These are phyloP conservation scores for Andrena minutula DNA, from an alignment of 2,888 invertebrate genomes.

Conservation along the genomic window DNA sequence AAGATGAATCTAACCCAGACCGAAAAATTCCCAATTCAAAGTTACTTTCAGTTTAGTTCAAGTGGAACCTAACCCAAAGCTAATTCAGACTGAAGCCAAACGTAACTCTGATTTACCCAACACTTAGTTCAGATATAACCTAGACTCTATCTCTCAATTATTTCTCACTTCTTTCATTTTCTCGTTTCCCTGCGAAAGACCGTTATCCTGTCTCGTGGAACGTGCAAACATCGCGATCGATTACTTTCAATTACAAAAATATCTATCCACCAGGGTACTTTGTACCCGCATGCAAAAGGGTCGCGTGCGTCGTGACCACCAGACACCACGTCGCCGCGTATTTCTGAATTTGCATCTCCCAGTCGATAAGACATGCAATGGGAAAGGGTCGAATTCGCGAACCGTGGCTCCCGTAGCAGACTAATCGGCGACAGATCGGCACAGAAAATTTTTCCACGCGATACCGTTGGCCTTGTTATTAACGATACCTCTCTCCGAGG, in stretches of 20 bases:
- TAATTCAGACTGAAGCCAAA: too few species aligned
- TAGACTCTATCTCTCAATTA: neutral
- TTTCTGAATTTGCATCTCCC: constrained; percentile 71
- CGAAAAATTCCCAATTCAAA: too few species aligned
- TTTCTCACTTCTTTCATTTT: neutral
- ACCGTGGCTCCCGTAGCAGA: constrained; percentile 33
- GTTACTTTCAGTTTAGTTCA: too few species aligned
- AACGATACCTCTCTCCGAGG: constrained; percentile 9
- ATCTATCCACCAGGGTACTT: constrained; percentile 46
- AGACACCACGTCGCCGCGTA: constrained; percentile 71
- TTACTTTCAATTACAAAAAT: constrained; percentile 71
- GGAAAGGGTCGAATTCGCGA: constrained; percentile 45
- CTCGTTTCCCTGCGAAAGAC: neutral
- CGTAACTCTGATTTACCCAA: too few species aligned
- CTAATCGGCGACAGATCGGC: constrained; percentile 64
- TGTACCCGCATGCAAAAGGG: constrained; percentile 39
- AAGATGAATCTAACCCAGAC: neutral
- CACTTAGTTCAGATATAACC: neutral
- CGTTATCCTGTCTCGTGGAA: constrained; percentile 30
- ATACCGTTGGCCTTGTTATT: constrained; percentile 26
- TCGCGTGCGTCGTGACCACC: constrained; percentile 65
- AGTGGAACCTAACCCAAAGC: too few species aligned
- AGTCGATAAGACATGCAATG: constrained; percentile 69
- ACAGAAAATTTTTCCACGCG: constrained; percentile 56
- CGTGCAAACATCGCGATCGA: constrained; percentile 57